Base-by-base conservation (phyloP, 2,797 vertebrate genomes). In the Bryconaethiops microstoma region DNA sequence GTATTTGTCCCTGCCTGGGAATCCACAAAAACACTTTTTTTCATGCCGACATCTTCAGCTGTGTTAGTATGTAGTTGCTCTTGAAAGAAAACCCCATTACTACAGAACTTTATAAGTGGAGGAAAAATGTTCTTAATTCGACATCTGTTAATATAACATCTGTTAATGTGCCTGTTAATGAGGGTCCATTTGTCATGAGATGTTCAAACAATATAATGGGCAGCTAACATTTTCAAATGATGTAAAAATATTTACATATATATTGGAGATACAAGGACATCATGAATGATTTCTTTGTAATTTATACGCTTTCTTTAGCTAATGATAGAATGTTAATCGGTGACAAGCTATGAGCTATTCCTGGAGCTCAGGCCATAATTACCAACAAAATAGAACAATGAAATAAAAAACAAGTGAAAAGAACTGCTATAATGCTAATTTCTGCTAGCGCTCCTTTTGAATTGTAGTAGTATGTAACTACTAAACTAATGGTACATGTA, bases 41-140 rank as follows among this genome's bases (percentile, higher is more conserved):
- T 80, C 42, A 69, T 59, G 12, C 55, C 7, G 52, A 59, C 54
- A 62, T 72, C 29, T 60, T 57, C 63, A 68, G 16, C 39, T 69
- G 17, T 60, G 16, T 60, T 40, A 13, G 14, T 14, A n/a, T 45
- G 42, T 29, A 4, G 0, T 45, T 9, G 0, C 25, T 63, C 29
- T 39, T 6, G 16, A 16, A 39, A 16, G 4, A 16, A 17, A 64
- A 19, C 29, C 62, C 7, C 59, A 5, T 10, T 13, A 25, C 29
- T 17, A 14, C 17, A 13, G 19, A 39, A 35, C 13, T 63, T 35
- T 17, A 1, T 16, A 52, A 4, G 1, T 21, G 10, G 23, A 4
- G n/a, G 21, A 35, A 35, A 29, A 35, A 45, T 45, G 42, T 45
- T 45, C 42, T 45, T 45, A 45, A 45, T 45, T 9, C 10, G 42